Evolutionary conservation across 1,140 invertebrate genomes (phyloP).

Genomic region (Holcopasites calliopsidis): DNA sequence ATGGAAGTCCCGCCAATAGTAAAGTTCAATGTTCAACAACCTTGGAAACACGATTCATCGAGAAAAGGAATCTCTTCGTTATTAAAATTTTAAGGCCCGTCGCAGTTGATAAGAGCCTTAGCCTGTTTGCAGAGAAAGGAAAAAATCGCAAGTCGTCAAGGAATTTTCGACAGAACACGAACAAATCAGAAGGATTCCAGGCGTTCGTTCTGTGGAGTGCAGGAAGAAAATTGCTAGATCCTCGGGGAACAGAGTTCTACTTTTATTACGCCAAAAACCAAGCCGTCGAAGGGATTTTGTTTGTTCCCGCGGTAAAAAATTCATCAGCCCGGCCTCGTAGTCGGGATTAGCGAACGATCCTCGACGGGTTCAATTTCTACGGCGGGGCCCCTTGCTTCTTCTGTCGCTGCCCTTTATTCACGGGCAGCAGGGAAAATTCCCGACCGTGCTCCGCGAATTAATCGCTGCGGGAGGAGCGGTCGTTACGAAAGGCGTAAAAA

Average conservation of each 20-base stretch:
- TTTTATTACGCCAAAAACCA: constrained; percentile 15
- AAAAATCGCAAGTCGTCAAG: background rate
- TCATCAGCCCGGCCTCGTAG: background rate
- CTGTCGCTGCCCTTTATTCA: background rate
- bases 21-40: no score
- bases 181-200: background rate
- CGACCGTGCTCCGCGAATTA: background rate
- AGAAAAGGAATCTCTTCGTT: background rate
- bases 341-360: background rate
- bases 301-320: background rate
- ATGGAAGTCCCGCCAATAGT: no score
- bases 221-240: background rate
- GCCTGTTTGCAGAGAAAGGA: background rate
- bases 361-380: background rate
- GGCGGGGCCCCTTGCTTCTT: background rate
- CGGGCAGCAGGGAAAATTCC: no score
- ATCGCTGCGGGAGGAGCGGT: constrained; percentile 1
- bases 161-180: background rate
- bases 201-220: no score
- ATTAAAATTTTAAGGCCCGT: background rate
- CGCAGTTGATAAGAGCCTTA: background rate
- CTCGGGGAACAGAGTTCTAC: background rate
- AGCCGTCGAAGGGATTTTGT: background rate
- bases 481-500: background rate
- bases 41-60: no score